A percentile compares a stretch with the other conserved stretches of the same genome.
phyloP scores from a whole-genome alignment of 2,888 invertebrate species.

The Philereme vetulata region DNA sequence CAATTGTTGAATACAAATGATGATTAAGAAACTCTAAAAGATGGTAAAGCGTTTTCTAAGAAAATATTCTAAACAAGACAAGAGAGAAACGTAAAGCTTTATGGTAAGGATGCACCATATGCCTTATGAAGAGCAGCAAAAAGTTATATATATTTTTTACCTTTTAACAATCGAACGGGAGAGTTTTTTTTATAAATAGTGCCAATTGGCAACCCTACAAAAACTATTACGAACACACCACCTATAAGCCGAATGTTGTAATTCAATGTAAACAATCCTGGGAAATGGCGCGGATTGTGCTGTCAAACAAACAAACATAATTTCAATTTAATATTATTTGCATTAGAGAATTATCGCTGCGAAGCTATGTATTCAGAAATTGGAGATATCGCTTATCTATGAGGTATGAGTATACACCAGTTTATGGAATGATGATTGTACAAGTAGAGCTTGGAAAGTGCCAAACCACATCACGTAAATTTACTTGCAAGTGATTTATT shows the following conservation, averaged over 20 bases:
- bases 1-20: too few species aligned
- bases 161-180: too few species aligned
- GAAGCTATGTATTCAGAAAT: constrained; percentile 21
- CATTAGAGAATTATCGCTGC: constrained; percentile 29
- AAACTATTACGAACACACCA: constrained; percentile 56
- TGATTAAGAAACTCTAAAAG: too few species aligned
- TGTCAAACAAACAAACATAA: constrained; percentile 51
- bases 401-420: constrained; percentile 6
- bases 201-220: constrained; percentile 31
- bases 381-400: constrained; percentile 17
- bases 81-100: too few species aligned
- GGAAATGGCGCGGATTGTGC: constrained; percentile 67
- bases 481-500: too few species aligned
- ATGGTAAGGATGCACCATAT: too few species aligned
- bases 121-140: too few species aligned
- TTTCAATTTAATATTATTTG: constrained; percentile 35
- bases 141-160: too few species aligned
- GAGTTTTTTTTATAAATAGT: too few species aligned
- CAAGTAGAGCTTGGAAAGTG: constrained; percentile 6
- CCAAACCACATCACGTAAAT: too few species aligned
- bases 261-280: constrained; percentile 77
- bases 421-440: constrained; percentile 11
- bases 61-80: too few species aligned
- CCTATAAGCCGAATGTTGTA: constrained; percentile 68
- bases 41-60: too few species aligned